Conservation (phyloP, 2,113 vertebrate genomes). For the Octodon degus region DNA sequence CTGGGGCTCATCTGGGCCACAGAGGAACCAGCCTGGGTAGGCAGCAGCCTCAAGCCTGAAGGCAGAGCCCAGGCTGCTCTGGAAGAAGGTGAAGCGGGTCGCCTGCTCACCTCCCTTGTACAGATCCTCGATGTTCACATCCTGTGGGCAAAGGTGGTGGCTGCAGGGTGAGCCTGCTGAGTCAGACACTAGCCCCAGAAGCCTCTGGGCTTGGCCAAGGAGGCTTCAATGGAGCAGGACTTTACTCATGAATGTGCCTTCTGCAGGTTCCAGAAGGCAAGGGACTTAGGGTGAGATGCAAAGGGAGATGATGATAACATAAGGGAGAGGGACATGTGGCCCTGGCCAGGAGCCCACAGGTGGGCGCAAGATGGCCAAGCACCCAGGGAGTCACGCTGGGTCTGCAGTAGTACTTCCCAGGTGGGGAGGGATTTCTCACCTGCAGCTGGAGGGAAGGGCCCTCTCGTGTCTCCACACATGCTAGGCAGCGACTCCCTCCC, state of each 20-base stretch:
- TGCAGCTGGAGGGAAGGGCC: constrained; percentile 75
- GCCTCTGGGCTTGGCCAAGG: background rate
- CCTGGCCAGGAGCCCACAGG: background rate
- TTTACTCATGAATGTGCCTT: background rate
- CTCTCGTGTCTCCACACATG: constrained; percentile 64
- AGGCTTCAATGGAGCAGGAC: background rate
- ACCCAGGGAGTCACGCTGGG: background rate
- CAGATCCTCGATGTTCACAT: constrained; percentile 79
- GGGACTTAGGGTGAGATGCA: background rate
- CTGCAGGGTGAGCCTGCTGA: background rate
- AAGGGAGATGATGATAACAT: background rate
- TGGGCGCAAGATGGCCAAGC: background rate
- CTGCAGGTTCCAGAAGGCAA: background rate
- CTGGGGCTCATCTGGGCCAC: constrained; percentile 35
- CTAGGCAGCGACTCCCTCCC: constrained; percentile 76
- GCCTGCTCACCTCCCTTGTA: constrained; percentile 61
- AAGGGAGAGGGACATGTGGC: background rate
- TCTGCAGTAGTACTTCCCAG: background rate
- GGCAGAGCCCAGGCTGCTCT: constrained; percentile 60
- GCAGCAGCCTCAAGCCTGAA: constrained; percentile 77
- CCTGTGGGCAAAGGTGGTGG: constrained; percentile 32
- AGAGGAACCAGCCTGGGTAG: constrained; percentile 77
- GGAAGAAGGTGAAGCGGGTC: constrained; percentile 80
- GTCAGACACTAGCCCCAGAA: background rate
- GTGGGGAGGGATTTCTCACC: constrained; percentile 56